Conservation (phyloP, 2,797 vertebrate species). For the Vipera ursinii region DNA sequence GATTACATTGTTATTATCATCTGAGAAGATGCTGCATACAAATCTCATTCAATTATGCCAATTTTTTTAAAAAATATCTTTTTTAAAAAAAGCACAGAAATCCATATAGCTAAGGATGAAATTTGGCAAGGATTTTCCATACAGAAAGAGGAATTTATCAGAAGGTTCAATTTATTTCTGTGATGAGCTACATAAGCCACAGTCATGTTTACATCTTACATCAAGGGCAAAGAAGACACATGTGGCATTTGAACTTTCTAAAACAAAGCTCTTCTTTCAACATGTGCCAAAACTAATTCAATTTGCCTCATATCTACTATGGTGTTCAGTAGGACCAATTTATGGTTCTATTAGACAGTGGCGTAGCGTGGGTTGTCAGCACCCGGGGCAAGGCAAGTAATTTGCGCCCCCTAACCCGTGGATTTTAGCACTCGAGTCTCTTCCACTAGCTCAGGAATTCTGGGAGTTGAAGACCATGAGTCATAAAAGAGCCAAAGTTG, state of each 20-base stretch:
- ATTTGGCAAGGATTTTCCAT: neutral
- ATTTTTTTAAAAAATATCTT: neutral
- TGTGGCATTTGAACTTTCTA: neutral
- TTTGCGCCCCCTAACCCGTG: too few relatives aligned
- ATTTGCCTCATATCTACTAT: neutral
- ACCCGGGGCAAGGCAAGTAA: too few relatives aligned
- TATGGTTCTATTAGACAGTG: neutral
- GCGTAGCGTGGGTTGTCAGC: too few relatives aligned
- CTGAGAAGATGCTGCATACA: neutral
- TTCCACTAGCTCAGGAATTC: too few relatives aligned
- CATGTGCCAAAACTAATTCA: neutral
- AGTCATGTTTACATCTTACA: neutral
- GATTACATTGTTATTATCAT: neutral
- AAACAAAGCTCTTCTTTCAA: neutral
- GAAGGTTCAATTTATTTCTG: neutral
- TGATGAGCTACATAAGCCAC: neutral
- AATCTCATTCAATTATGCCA: neutral
- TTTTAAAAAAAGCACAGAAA: neutral
- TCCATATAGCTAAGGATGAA: neutral
- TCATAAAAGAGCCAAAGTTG: too few relatives aligned
- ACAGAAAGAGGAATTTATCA: neutral
- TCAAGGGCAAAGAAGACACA: neutral
- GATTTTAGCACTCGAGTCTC: too few relatives aligned
- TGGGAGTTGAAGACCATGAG: too few relatives aligned
- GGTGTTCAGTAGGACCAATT: neutral